Evolutionary conservation across 2,113 vertebrate genomes (phyloP).

Genomic region (Neotoma lepida): DNA sequence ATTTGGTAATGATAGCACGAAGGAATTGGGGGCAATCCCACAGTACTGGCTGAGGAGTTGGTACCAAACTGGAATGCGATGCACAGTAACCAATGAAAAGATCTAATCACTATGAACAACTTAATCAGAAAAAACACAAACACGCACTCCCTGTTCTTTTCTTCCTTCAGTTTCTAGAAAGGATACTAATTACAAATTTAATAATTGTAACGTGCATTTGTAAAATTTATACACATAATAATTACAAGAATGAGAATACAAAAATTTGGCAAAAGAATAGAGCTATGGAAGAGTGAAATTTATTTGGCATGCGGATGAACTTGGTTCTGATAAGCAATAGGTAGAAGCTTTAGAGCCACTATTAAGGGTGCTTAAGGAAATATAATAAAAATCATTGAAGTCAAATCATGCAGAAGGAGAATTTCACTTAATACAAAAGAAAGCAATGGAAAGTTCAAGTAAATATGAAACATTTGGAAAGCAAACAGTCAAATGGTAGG

Average conservation of each 20-base stretch:
- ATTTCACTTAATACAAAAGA: neutral
- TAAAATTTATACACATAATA: neutral
- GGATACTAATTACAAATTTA: neutral
- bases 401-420: neutral
- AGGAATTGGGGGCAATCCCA: neutral
- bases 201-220: neutral
- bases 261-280: neutral
- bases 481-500: neutral
- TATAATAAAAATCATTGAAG: neutral
- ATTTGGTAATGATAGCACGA: neutral
- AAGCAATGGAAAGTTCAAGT: neutral
- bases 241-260: constrained; percentile 17
- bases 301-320: neutral
- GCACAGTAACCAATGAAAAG: neutral
- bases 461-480: neutral
- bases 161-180: neutral
- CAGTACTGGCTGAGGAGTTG: neutral
- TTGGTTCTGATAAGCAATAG: neutral
- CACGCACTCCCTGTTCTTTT: neutral
- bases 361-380: neutral
- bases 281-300: neutral
- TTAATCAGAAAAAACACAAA: neutral
- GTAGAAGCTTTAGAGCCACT: neutral
- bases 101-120: constrained; percentile 2
- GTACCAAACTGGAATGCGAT: neutral